A percentile compares a stretch with the other conserved stretches of the same genome.
Conservation (phyloP, 2,797 vertebrate species). For the Clarias pachynema region DNA sequence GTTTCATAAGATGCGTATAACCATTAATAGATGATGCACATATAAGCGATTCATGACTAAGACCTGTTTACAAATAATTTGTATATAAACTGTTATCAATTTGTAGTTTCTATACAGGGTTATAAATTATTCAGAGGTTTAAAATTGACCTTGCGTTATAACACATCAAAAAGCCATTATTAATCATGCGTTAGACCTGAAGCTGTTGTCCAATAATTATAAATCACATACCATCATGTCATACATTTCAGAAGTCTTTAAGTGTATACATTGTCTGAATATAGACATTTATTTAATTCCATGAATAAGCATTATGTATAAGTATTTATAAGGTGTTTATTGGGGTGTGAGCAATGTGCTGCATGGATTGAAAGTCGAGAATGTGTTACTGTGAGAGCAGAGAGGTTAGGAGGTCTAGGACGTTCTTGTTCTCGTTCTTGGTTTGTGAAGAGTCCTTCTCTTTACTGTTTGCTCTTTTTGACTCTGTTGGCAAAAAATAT, state of each 20-base stretch:
- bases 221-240: background rate
- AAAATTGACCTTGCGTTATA: background rate
- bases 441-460: constrained; percentile 13
- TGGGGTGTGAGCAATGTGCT: background rate
- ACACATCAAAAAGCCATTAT: background rate
- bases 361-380: background rate
- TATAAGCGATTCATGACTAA: too few relatives aligned
- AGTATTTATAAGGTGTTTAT: background rate
- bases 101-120: too few relatives aligned
- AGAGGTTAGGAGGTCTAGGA: background rate
- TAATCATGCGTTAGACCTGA: background rate
- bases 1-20: too few relatives aligned
- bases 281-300: background rate
- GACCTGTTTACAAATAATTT: too few relatives aligned
- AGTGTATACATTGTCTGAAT: background rate
- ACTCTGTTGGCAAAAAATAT: constrained; percentile 46
- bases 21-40: too few relatives aligned
- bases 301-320: background rate
- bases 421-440: background rate
- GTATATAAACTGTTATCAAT: too few relatives aligned
- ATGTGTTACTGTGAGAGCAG: constrained; percentile 1
- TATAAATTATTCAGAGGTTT: background rate
- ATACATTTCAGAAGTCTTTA: background rate
- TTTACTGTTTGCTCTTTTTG: constrained; percentile 11
- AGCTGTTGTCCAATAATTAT: background rate